Base-by-base conservation (phyloP, 2,888 invertebrate genomes). In the Mythimna loreyi region DNA sequence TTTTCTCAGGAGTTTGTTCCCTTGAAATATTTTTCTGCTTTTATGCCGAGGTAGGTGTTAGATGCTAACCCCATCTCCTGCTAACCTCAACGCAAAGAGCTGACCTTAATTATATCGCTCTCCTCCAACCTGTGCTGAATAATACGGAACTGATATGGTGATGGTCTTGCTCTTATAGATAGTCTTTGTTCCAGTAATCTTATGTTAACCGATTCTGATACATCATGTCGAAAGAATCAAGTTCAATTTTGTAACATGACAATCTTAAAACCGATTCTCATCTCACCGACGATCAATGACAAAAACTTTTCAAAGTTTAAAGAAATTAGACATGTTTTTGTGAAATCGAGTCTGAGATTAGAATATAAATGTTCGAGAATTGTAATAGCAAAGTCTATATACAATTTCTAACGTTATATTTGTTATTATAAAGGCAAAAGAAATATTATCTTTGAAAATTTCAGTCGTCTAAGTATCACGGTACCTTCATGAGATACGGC, bases 51-150 rank as follows among this genome's bases (percentile, higher is more conserved):
- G 9, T 21, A 28, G n/a, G 21, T 58, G 33, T 13, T 16, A 19
- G 21, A 49, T 40, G 11, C 1, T 30, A 45, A 36, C 19, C 23
- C 40, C n/a, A 47, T 43, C 58, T 45, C 28, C 16, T 9, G 19
- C 16, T 25, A 58, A 21, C 57, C 30, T 60, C 30, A 28, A 21
- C 36, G 30, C 50, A 59, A 21, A 40, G 21, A n/a, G 33, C 36
- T 30, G 73, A 57, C 53, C 52, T 74, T 75, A 75, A 67, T 63
- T 67, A 59, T 59, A 49, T n/a, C 7, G 21, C 23, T 72, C 23
- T 53, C 45, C 75, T 55, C 58, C 61, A 53, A 50, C 52, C 28
- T n/a, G n/a, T 36, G 36, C 16, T 58, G 61, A 73, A 73, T 75
- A 73, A 33, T 65, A 72, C 49, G 21, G 25, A 23, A 16, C 36